Evolutionary conservation across 2,888 invertebrate species (phyloP).

Genomic region (Drosophila subquinaria): DNA sequence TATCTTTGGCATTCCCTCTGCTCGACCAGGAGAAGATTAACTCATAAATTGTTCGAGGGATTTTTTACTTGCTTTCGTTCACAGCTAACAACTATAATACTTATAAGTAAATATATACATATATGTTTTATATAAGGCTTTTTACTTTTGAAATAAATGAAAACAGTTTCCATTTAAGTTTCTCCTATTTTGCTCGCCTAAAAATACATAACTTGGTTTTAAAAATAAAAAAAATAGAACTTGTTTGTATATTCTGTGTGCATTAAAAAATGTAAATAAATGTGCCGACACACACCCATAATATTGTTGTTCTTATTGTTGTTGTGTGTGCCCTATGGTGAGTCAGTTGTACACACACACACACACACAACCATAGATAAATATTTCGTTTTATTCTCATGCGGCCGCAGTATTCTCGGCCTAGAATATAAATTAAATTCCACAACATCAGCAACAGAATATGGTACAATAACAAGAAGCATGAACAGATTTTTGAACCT

Average conservation of each 20-base stretch:
- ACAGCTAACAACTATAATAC: background rate
- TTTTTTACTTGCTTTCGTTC: constrained; percentile 4
- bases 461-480: constrained; percentile 53
- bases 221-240: constrained; percentile 49
- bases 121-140: constrained; percentile 3
- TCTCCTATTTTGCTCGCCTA: constrained; percentile 43
- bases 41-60: background rate
- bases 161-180: constrained; percentile 52
- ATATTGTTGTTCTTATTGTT: constrained; percentile 6
- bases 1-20: constrained; percentile 16
- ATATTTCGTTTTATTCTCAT: constrained; percentile 48
- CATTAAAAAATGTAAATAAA: constrained; percentile 72
- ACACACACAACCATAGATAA: constrained; percentile 26
- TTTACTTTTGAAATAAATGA: constrained; percentile 7
- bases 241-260: constrained; percentile 55
- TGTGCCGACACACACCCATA: constrained; percentile 50
- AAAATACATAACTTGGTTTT: constrained; percentile 50
- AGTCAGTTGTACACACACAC: constrained; percentile 31
- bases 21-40: background rate
- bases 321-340: constrained; percentile 36
- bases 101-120: background rate
- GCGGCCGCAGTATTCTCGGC: constrained; percentile 47
- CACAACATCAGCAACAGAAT: constrained; percentile 57
- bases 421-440: constrained; percentile 80
- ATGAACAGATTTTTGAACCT: constrained; percentile 63